Percentiles rank a stretch among this genome's conserved stretches.
These are phyloP conservation scores for Eurois occulta DNA, from an alignment of 2,888 invertebrate species.

Conservation along the genomic window DNA sequence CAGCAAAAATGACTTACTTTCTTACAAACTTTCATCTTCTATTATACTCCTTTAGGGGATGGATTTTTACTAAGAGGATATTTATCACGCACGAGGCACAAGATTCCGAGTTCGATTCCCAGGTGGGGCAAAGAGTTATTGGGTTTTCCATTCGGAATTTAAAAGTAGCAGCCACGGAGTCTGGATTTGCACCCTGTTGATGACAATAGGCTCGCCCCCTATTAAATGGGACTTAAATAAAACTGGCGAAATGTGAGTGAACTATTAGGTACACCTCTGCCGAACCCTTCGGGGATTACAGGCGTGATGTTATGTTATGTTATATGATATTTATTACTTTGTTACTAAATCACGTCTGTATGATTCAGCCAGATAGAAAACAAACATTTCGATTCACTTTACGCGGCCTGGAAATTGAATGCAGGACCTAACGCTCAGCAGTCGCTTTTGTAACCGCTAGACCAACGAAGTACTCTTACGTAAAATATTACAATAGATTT, in stretches of 20 bases:
- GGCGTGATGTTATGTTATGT: too few relatives aligned
- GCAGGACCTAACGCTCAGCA: background rate
- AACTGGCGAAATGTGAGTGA: too few relatives aligned
- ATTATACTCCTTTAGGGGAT: background rate
- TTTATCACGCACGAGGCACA: too few relatives aligned
- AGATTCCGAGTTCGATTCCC: too few relatives aligned
- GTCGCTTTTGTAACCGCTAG: background rate
- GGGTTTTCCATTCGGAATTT: too few relatives aligned
- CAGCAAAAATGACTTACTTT: background rate
- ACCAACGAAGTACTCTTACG: background rate
- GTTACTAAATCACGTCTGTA: background rate
- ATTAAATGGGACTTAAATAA: too few relatives aligned
- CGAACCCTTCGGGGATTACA: too few relatives aligned
- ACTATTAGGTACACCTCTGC: too few relatives aligned
- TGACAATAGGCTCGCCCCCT: too few relatives aligned
- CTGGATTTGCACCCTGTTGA: too few relatives aligned
- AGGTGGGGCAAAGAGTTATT: too few relatives aligned
- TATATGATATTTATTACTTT: background rate
- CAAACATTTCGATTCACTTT: background rate
- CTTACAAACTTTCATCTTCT: background rate
- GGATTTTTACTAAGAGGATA: background rate
- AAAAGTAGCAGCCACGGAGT: too few relatives aligned
- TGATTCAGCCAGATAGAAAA: background rate
- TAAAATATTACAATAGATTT: conserved; percentile 54
- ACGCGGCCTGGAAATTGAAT: background rate